phyloP scores from a whole-genome alignment of 2,888 invertebrate species.

The Ophioninae sp. region DNA sequence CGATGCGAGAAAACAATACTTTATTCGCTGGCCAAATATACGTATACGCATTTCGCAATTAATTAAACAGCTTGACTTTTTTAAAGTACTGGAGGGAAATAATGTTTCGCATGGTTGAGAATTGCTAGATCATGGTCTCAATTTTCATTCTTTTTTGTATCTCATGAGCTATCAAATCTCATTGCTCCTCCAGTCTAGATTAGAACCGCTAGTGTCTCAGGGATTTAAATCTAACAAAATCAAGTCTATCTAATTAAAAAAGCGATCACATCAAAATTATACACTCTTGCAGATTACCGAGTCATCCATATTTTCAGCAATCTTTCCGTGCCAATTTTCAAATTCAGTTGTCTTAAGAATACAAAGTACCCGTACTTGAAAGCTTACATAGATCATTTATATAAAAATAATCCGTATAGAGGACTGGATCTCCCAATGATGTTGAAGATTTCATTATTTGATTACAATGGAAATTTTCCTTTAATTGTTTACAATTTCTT shows the following conservation, averaged over 20 bases:
- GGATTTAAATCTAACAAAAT: neutral
- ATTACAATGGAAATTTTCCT: too few relatives aligned
- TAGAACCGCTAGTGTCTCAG: neutral
- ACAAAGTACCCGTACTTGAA: too few relatives aligned
- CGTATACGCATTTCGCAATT: neutral
- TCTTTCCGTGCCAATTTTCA: too few relatives aligned
- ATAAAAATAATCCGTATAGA: too few relatives aligned
- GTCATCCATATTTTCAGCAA: too few relatives aligned
- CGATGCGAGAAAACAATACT: neutral
- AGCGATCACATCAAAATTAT: neutral
- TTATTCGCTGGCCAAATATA: neutral
- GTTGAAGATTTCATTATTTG: too few relatives aligned
- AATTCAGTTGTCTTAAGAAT: too few relatives aligned
- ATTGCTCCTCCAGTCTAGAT: neutral
- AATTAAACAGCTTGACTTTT: neutral
- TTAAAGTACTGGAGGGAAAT: neutral
- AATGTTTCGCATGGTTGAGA: neutral
- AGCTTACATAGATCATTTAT: too few relatives aligned
- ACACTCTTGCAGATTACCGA: neutral
- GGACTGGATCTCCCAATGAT: too few relatives aligned
- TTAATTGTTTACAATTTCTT: too few relatives aligned
- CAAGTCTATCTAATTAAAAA: neutral
- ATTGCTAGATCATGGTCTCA: conserved; percentile 21
- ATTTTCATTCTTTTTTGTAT: conserved; percentile 1
- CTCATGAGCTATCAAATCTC: conserved; percentile 9